phyloP scores from a whole-genome alignment of 2,888 invertebrate genomes.

The Eutolmus rufibarbis region DNA sequence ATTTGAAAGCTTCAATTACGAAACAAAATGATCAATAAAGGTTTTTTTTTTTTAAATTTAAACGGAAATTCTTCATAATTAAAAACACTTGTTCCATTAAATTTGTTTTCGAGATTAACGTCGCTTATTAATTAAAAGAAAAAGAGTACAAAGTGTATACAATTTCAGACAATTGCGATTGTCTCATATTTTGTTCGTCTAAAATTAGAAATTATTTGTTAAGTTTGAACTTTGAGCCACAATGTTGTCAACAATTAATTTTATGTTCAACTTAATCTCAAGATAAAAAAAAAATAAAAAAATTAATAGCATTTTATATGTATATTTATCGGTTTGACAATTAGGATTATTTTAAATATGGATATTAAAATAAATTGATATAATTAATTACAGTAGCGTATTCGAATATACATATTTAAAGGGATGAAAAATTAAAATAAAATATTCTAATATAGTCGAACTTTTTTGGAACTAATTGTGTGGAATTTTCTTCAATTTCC shows the following conservation, averaged over 20 bases:
- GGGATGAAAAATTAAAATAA: too few relatives aligned
- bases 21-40: too few relatives aligned
- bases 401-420: too few relatives aligned
- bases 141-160: too few relatives aligned
- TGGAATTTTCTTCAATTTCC: conserved; percentile 40
- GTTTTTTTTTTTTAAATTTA: background rate
- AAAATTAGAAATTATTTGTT: background rate
- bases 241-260: background rate
- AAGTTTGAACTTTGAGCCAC: background rate
- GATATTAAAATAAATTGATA: too few relatives aligned
- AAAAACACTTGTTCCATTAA: background rate
- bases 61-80: too few relatives aligned
- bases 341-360: too few relatives aligned
- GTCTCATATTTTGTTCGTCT: background rate
- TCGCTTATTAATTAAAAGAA: background rate
- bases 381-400: too few relatives aligned
- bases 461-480: background rate
- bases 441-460: too few relatives aligned
- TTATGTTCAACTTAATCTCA: background rate
- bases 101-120: background rate
- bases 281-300: background rate
- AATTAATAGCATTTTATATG: too few relatives aligned
- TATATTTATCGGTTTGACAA: too few relatives aligned
- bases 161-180: background rate
- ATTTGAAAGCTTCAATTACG: too few relatives aligned